Base-by-base conservation (phyloP, 2,113 vertebrate species). In the Cyprinodon tularosa region DNA sequence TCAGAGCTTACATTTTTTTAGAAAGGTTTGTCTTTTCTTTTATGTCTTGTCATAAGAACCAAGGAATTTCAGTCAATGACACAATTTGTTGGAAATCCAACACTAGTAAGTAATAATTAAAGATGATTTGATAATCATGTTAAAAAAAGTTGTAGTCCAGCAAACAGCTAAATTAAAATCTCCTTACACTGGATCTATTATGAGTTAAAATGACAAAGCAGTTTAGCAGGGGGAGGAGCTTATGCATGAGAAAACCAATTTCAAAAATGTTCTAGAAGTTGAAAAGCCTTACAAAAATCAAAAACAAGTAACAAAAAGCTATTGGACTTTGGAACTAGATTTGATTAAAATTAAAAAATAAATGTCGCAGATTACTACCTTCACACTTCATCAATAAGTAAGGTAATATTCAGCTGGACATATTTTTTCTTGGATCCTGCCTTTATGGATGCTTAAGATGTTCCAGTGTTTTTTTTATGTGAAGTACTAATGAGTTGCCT, bases 41-140 rank as follows among this genome's bases (percentile, higher is more conserved):
- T 61, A 15, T 53, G 40, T 42, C 42, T 9, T 9, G 42, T 42
- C 42, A 6, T 42, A 42, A 65, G 70, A 53, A 61, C 13, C 22
- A 47, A 45, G n/a, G 20, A 9, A 29, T 45, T 29, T 62, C 9
- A 72, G 63, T 57, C 47, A 76, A 76, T 61, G 72, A 84, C 39
- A 64, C 12, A 29, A 15, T 7, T 15, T 76, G 37, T 50, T 68
- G 48, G 38, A 77, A 65, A 80, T 36, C 39, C 53, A 10, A 11
- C 40, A 64, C 15, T 7, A 47, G 29, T 38, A 62, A 69, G 13
- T 38, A 38, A 6, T 61, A 63, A 37, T 68, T 17, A 66, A 70
- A 47, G 62, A 64, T 17, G 42, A 12, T 29, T 9, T 13, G 7
- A 50, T 29, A 29, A 15, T 13, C 8, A 11, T 39, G 7, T 6